Conservation (phyloP, 2,113 vertebrate genomes). For the Himantopus leucocephalus region DNA sequence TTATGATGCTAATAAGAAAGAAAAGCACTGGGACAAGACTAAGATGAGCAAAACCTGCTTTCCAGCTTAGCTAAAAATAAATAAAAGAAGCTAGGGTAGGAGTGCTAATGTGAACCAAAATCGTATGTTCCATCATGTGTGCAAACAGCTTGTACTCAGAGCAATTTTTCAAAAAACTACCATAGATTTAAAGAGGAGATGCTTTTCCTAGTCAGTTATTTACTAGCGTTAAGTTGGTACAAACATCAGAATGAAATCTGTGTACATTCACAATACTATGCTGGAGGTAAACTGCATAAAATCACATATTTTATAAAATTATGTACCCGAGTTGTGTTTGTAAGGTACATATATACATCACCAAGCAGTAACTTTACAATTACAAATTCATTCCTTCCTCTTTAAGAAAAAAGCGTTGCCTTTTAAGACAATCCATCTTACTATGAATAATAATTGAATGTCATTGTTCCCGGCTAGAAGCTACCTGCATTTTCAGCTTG, state of each 20-base stretch:
- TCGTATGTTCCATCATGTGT: neutral
- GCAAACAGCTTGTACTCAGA: neutral
- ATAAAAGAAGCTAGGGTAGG: neutral
- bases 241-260: neutral
- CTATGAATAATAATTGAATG: neutral
- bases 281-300: neutral
- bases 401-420: neutral
- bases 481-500: neutral
- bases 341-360: neutral
- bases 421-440: neutral
- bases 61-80: neutral
- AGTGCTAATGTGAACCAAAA: neutral
- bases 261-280: neutral
- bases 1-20: neutral
- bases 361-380: neutral
- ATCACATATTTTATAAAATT: neutral
- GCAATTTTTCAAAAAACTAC: neutral
- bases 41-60: neutral
- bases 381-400: neutral
- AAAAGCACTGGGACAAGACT: neutral
- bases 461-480: neutral
- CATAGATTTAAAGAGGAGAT: neutral
- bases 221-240: neutral
- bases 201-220: neutral
- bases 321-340: neutral